Evolutionary conservation across 1,140 invertebrate species (phyloP), one percentile per base, ranked within the genome.

Genomic region (Wiebesia pumilae): DNA sequence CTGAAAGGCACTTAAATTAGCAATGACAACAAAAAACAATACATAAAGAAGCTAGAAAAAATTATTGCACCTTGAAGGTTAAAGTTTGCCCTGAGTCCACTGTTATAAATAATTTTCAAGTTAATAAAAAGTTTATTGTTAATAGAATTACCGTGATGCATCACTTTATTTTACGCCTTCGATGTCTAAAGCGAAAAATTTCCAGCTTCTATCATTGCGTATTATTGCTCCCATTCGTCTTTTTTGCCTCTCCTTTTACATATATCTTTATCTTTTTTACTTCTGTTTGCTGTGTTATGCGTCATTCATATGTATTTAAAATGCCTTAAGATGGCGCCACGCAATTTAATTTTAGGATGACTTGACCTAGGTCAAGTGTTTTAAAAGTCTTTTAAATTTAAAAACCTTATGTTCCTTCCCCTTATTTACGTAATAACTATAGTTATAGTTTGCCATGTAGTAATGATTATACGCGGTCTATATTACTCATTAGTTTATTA

Each of bases 201-300:
- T 82, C 69, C 84, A 67, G 69, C 51, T 86, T 81, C 58, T 79
- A 85, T 85, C 67, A 78, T 47, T 77, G 54, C 65, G 40, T 73
- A 38, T 58, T 81, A 58, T 81, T 71, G 65, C 58, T 85, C 75
- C 30, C 75, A 19, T 81, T 80, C 30, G 77, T 80, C 7, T 16
- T 88, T 79, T 47, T 73, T 33, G 21, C 58, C 38, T 27, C 24
- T 81, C 30, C 27, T 51, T 78, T 58, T 79, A 58, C 38, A 62
- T 38, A 16, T 24, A 1, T 38, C 7, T 38, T 6, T 38, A 0
- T 71, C 69, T 40, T 6, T 19, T 38, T 71, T 71, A 21, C 35
- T 38, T 6, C 16, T 21, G 7, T 47, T 75, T 19, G 38, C 3
- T 33, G 16, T 27, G 16, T 62, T n/a, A 35, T 24, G 69, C 27